These are phyloP conservation scores for Platycheirus albimanus DNA, from an alignment of 2,888 invertebrate genomes.

Conservation along the genomic window DNA sequence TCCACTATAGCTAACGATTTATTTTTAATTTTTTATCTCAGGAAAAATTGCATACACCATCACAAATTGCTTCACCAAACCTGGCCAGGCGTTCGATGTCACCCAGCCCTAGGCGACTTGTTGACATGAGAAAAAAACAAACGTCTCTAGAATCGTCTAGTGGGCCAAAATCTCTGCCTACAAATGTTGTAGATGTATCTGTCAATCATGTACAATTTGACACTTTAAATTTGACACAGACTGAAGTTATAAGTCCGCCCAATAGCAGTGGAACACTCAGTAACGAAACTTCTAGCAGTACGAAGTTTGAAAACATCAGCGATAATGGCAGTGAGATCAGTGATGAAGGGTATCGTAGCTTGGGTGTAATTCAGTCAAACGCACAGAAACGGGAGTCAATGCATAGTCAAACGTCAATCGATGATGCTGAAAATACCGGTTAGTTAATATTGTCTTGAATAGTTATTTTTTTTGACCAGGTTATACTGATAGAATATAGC, in stretches of 20 bases:
- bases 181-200: slow-evolving; percentile 51
- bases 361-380: slow-evolving; percentile 87
- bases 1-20: no score
- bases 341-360: slow-evolving; percentile 92
- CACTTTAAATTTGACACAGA: slow-evolving; percentile 69
- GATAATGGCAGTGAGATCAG: slow-evolving; percentile 93
- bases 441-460: no score
- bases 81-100: slow-evolving; percentile 81
- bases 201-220: slow-evolving; percentile 76
- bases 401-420: slow-evolving; percentile 88
- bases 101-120: slow-evolving; percentile 81
- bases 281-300: slow-evolving; percentile 74
- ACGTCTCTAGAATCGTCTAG: slow-evolving; percentile 78
- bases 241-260: slow-evolving; percentile 49
- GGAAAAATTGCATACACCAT: slow-evolving; percentile 62
- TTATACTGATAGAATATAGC: no score
- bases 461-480: no score
- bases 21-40: slow-evolving; percentile 7
- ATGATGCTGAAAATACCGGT: slow-evolving; percentile 89
- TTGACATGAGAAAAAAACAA: slow-evolving; percentile 81
- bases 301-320: slow-evolving; percentile 86
- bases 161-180: slow-evolving; percentile 79
- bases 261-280: slow-evolving; percentile 74
- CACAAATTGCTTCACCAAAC: slow-evolving; percentile 77
- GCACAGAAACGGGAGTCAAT: slow-evolving; percentile 86